Evolutionary conservation across 1,140 invertebrate species (phyloP), one percentile per base, ranked within the genome.

Genomic region (Idris sp.): DNA sequence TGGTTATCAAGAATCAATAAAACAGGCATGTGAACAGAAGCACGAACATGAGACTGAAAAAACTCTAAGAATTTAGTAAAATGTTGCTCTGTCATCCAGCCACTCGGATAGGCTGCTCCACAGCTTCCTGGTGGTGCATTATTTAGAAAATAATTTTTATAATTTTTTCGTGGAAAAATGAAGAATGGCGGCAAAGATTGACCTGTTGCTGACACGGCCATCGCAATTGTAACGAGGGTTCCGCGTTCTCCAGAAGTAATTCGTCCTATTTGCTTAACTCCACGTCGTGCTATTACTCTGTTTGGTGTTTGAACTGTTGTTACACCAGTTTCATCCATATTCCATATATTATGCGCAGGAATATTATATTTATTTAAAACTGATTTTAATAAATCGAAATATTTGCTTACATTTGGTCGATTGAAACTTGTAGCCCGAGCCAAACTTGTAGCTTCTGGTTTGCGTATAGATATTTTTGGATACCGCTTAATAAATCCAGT

Each of bases 321-420:
- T n/a, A 83, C 18, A 14, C 83, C 86, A 3, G 83, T 86, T 67
- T 87, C 86, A 64, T 87, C 85, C 8, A 82, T 68, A 73, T 87
- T 86, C 64, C 74, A 86, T 43, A 87, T 82, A n/a, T 25, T 13
- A 13, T 26, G n/a, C n/a, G n/a, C n/a, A n/a, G n/a, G n/a, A n/a
- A n/a, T n/a, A n/a, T n/a, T n/a, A n/a, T n/a, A n/a, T n/a, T n/a
- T n/a, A n/a, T n/a, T n/a, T n/a, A n/a, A 53, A 35, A 53, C 14
- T 53, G 43, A 10, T 64, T 53, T 43, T 22, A 62, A 25, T 13
- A 46, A 13, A 0, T 26, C 18, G 35, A 48, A 44, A 8, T 35
- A 49, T 30, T 18, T 28, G 6, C 5, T 4, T 16, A 49, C 43
- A 31, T 62, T 62, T 5, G 44, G 5, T 33, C 19, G 14, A 10